Evolutionary conservation across 2,797 vertebrate species (phyloP).

Genomic region (Eulemur albifrons): DNA sequence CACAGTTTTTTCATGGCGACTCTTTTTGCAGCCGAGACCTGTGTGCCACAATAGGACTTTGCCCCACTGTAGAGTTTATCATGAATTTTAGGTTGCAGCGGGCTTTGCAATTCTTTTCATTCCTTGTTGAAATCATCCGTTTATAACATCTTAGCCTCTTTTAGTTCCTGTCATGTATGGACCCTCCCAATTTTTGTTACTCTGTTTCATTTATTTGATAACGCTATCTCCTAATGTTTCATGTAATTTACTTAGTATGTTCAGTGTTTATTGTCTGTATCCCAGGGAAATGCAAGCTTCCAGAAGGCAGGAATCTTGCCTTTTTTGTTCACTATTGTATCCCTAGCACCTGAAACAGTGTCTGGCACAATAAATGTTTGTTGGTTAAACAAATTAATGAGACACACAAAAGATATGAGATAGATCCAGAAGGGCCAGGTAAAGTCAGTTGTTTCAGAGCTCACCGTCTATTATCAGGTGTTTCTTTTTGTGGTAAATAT

Average conservation of each 20-base stretch:
- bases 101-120: not conserved
- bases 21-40: not conserved
- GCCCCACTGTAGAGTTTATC: not conserved
- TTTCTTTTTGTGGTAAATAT: constrained; percentile 27
- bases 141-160: not conserved
- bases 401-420: not conserved
- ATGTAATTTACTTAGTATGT: not conserved
- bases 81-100: not conserved
- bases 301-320: not conserved
- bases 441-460: not conserved
- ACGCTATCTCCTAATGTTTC: not conserved
- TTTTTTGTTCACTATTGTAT: not conserved
- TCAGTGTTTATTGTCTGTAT: not conserved
- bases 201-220: not conserved
- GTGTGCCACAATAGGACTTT: not conserved
- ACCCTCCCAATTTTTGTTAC: not conserved
- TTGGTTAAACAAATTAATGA: constrained; percentile 18
- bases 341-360: not conserved
- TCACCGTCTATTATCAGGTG: not conserved
- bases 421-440: not conserved
- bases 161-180: not conserved
- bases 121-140: not conserved
- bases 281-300: not conserved
- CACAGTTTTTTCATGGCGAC: not conserved
- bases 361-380: not conserved